Evolutionary conservation across 2,888 invertebrate genomes (phyloP).

Genomic region (Cynaeus angustus): DNA sequence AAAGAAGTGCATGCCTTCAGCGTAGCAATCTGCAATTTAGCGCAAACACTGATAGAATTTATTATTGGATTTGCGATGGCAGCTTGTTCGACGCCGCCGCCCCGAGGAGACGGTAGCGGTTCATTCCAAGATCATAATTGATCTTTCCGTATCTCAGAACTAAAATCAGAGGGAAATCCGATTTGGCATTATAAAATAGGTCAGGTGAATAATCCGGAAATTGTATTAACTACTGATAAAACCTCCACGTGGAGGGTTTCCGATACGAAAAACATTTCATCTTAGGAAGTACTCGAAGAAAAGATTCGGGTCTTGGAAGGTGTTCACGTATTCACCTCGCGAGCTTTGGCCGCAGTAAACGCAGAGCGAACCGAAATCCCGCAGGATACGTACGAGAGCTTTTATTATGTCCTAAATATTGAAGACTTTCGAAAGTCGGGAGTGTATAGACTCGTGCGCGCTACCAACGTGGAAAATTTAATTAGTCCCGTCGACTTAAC

Average conservation of each 20-base stretch:
- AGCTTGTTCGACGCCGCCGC: slow-evolving; percentile 8
- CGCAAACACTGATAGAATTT: slow-evolving; percentile 36
- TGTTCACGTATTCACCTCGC: slow-evolving; percentile 59
- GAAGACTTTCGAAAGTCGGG: slow-evolving; percentile 52
- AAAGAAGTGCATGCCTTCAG: slow-evolving; percentile 17
- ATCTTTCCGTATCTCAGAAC: slow-evolving; percentile 32
- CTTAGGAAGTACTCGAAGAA: slow-evolving; percentile 24
- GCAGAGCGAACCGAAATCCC: slow-evolving; percentile 59
- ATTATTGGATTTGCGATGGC: slow-evolving; percentile 35
- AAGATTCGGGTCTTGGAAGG: slow-evolving; percentile 22
- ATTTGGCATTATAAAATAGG: slow-evolving; percentile 50
- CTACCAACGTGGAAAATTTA: slow-evolving; percentile 48
- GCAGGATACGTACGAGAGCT: slow-evolving; percentile 58
- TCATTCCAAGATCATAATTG: slow-evolving; percentile 36
- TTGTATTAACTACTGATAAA: slow-evolving; percentile 49
- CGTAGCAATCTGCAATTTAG: slow-evolving; percentile 23
- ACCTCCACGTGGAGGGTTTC: slow-evolving; percentile 19
- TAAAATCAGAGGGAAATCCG: slow-evolving; percentile 47
- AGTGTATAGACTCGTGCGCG: slow-evolving; percentile 13
- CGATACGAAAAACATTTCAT: slow-evolving; percentile 28
- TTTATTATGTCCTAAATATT: slow-evolving; percentile 65
- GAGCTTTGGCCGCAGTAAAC: slow-evolving; percentile 58
- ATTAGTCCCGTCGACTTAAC: slow-evolving; percentile 37
- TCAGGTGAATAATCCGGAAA: slow-evolving; percentile 49
- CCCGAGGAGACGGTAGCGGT: slow-evolving; percentile 5